These are phyloP conservation scores for Drosophila eohydei DNA, from an alignment of 2,888 invertebrate genomes.

Conservation along the genomic window DNA sequence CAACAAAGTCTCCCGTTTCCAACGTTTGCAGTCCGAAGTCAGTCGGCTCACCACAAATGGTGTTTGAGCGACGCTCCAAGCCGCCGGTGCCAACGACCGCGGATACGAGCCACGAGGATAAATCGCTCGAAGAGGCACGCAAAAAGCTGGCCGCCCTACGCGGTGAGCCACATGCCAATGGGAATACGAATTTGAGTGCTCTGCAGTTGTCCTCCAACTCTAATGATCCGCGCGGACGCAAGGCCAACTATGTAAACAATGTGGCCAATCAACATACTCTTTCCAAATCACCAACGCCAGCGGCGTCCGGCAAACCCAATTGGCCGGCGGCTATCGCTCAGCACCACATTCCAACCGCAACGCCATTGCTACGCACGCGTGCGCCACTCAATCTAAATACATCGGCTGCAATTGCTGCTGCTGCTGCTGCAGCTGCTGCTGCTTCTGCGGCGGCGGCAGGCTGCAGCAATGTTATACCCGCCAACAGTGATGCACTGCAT, in stretches of 20 bases:
- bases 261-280: neutral
- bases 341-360: neutral
- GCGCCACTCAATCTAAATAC: neutral
- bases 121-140: constrained; percentile 54
- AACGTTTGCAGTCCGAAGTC: neutral
- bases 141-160: constrained; percentile 56
- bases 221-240: constrained; percentile 47
- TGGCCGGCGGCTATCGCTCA: neutral
- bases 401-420: neutral
- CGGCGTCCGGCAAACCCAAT: neutral
- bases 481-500: neutral
- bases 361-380: neutral
- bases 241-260: neutral
- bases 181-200: neutral
- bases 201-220: constrained; percentile 31
- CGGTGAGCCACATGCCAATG: neutral
- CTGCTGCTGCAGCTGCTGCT: neutral
- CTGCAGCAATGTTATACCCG: neutral
- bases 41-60: neutral
- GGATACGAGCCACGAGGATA: neutral
- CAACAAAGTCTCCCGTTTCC: neutral
- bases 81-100: neutral
- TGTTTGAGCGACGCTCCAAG: constrained; percentile 21
- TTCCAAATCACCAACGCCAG: neutral
- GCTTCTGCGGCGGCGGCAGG: neutral